phyloP scores from a whole-genome alignment of 2,888 invertebrate genomes.

The Caenorhabditis sulstoni region DNA sequence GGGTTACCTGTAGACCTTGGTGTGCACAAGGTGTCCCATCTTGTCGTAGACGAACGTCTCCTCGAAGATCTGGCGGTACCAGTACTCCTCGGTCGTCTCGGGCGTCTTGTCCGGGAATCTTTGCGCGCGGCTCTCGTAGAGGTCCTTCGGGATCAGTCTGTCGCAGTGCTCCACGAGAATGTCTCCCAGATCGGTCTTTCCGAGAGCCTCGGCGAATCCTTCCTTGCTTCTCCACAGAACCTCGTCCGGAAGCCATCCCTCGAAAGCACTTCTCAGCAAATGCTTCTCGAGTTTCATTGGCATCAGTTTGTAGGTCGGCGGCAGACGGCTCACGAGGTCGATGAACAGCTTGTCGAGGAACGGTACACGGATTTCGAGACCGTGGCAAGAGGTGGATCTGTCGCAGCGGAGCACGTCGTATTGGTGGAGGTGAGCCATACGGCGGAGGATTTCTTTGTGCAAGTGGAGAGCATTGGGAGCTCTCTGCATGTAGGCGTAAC shows the following conservation, averaged over 20 bases:
- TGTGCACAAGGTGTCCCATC: slow-evolving; percentile 77
- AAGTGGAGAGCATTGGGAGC: slow-evolving; percentile 78
- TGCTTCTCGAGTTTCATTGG: slow-evolving; percentile 77
- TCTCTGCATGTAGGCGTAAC: slow-evolving; percentile 80
- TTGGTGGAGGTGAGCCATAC: slow-evolving; percentile 78
- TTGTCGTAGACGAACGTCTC: slow-evolving; percentile 73
- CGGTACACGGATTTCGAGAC: slow-evolving; percentile 80
- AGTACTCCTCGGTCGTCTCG: slow-evolving; percentile 72
- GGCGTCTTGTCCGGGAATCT: slow-evolving; percentile 77
- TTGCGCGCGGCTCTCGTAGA: slow-evolving; percentile 65
- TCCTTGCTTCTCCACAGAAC: slow-evolving; percentile 80
- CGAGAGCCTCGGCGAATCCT: slow-evolving; percentile 79
- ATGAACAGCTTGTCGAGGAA: slow-evolving; percentile 79
- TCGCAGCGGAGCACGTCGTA: slow-evolving; percentile 79
- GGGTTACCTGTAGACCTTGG: slow-evolving; percentile 78
- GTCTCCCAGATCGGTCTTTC: slow-evolving; percentile 78
- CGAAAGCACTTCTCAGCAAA: slow-evolving; percentile 76
- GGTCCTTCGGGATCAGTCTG: slow-evolving; percentile 67
- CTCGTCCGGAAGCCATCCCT: slow-evolving; percentile 77
- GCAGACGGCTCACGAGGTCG: slow-evolving; percentile 75
- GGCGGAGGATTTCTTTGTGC: slow-evolving; percentile 77
- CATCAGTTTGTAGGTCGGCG: slow-evolving; percentile 77
- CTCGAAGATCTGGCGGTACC: slow-evolving; percentile 78
- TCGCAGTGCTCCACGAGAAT: slow-evolving; percentile 71
- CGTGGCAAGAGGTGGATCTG: slow-evolving; percentile 78